phyloP scores from a whole-genome alignment of 2,113 vertebrate species.

The Catagonus wagneri region DNA sequence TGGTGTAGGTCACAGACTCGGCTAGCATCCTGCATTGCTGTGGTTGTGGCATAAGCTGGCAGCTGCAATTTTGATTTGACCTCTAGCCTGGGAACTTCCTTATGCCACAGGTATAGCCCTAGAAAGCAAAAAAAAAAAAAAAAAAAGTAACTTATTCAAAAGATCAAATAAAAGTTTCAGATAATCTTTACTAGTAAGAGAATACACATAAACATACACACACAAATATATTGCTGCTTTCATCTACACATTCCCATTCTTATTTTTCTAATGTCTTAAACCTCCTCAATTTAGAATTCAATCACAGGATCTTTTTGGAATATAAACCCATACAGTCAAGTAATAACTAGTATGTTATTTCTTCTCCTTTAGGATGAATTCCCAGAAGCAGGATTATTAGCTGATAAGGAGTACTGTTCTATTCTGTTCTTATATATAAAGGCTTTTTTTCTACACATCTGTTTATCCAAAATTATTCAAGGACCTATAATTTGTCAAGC shows the following conservation, averaged over 20 bases:
- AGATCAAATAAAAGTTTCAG: neutral
- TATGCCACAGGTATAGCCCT: too few species aligned
- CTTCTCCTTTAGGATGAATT: neutral
- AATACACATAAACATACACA: neutral
- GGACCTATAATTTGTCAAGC: neutral
- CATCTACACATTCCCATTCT: neutral
- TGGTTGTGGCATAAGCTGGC: too few species aligned
- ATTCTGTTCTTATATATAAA: neutral
- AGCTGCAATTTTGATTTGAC: too few species aligned
- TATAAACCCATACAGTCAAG: neutral
- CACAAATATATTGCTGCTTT: neutral
- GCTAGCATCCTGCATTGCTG: too few species aligned
- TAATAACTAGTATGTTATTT: neutral
- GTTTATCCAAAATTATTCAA: constrained; percentile 29
- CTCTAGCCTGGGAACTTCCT: too few species aligned
- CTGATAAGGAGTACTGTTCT: neutral
- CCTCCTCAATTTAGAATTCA: neutral
- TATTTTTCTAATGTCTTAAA: constrained; percentile 37
- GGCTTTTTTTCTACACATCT: neutral
- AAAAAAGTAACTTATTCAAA: neutral
- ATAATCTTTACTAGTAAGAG: neutral
- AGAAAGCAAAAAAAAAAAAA: too few species aligned
- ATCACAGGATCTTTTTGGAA: neutral
- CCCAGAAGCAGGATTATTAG: neutral
- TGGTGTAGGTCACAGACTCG: too few species aligned